Evolutionary conservation across 2,113 vertebrate genomes (phyloP), one percentile per base, ranked within the genome.

Genomic region (Rostratula benghalensis): DNA sequence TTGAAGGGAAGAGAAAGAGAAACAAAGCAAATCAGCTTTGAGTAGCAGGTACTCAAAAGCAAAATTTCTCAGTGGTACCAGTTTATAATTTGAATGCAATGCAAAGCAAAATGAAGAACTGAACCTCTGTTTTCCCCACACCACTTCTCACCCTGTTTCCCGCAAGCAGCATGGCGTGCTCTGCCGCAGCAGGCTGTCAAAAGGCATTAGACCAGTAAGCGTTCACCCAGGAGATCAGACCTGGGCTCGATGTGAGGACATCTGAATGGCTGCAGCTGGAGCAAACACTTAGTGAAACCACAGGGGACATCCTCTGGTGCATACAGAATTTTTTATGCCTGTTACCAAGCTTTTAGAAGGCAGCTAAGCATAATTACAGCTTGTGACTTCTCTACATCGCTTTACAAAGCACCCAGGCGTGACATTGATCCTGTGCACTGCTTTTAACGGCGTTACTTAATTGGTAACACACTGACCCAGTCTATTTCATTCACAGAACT

Each of bases 131-230:
- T 65, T 53, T 48, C 11, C 16, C 12, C 15, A n/a, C 1, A 1
- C 1, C 48, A 4, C 22, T 37, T 64, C 57, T 75, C 69, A 43
- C 1, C 4, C 7, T n/a, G 21, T 33, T 56, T 82, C 57, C 54
- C 10, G 2, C 1, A 1, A 46, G 27, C 46, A 82, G 77, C 25
- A 13, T 0, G 0, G 31, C 0, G 0, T 8, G 23, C 24, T 81
- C 39, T 39, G 70, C 61, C 2, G 2, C 21, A 70, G 51, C 22
- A 4, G 8, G 20, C 63, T 78, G 56, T 67, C 82, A 82, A 73
- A 85, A 87, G 31, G 24, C n/a, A 41, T 21, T n/a, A 33, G 14
- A 48, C 15, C 68, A 35, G 15, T 14, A 61, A 21, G 28, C 1
- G 2, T 48, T 74, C 0, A 0, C 37, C 3, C 0, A 0, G 53